Evolutionary conservation across 1,140 invertebrate species (phyloP).

Genomic region (Macrobrachium nipponense): DNA sequence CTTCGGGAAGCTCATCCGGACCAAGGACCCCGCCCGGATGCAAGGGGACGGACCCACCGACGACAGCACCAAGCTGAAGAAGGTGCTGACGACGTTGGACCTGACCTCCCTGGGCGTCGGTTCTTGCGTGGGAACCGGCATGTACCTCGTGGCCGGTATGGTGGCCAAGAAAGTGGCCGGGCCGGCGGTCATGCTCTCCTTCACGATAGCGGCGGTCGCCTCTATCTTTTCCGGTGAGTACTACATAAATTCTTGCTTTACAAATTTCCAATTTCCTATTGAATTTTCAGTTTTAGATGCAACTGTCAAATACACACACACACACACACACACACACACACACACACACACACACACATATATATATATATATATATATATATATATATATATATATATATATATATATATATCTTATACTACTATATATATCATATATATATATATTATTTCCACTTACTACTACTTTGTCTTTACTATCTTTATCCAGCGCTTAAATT

Average conservation of each 20-base stretch:
- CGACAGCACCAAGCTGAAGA: conserved; percentile 72
- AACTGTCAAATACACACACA: background rate
- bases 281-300: background rate
- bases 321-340: background rate
- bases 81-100: conserved; percentile 90
- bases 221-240: conserved; percentile 87
- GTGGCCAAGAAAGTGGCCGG: conserved; percentile 87
- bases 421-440: too few relatives aligned
- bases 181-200: conserved; percentile 88
- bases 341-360: background rate
- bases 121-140: conserved; percentile 92
- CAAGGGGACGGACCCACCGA: conserved; percentile 2
- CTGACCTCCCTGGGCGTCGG: conserved; percentile 91
- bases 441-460: too few relatives aligned
- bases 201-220: conserved; percentile 89
- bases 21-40: conserved; percentile 33
- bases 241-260: too few relatives aligned
- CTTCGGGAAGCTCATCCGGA: conserved; percentile 41
- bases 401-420: conserved; percentile 16
- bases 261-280: too few relatives aligned
- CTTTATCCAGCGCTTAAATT: too few relatives aligned
- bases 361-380: background rate
- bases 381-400: conserved; percentile 2
- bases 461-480: too few relatives aligned
- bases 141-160: conserved; percentile 93